Base-by-base conservation (phyloP, 2,797 vertebrate genomes). In the Fistularia commersonii region DNA sequence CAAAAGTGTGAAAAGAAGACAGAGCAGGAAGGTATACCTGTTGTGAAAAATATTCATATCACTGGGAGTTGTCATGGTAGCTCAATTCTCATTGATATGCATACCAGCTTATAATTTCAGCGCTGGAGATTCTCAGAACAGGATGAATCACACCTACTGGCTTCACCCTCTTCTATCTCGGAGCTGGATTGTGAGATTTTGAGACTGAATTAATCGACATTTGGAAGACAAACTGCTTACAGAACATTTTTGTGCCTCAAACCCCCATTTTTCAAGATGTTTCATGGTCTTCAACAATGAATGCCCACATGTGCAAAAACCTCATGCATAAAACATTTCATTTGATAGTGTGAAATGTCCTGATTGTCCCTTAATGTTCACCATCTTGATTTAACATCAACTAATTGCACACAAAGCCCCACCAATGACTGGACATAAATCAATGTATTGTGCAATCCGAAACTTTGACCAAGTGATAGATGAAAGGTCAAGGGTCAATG, bases 21-120 rank as follows among this genome's bases (percentile, higher is more conserved):
- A 42, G 36, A 57, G 45, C 58, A 33, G 54, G 56, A 63, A 63
- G 38, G 48, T 59, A 59, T 52, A 66, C 51, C 61, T 64, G 53
- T 61, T 65, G 54, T 43, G 71, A 72, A 53, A 62, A 61, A 59
- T 61, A 69, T 54, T 69, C 59, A 47, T 71, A 70, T 74, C 61
- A 64, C 48, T 34, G 35, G 54, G 55, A 65, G 73, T 75, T 77
- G 76, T 82, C 76, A 78, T 78, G 69, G 76, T 59, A 74, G 82
- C 74, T 72, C 70, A 41, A 34, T 64, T 74, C 74, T 86, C 74
- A 80, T 77, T 77, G 68, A 78, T 75, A 82, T 81, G 77, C 80
- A 78, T 52, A 74, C 63, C 57, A 65, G 49, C 48, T 74, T 70
- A 83, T 66, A 68, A 77, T 79, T 66, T 69, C 76, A 75, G 64